Conservation (phyloP, 2,113 vertebrate genomes). For the Isurus oxyrinchus region DNA sequence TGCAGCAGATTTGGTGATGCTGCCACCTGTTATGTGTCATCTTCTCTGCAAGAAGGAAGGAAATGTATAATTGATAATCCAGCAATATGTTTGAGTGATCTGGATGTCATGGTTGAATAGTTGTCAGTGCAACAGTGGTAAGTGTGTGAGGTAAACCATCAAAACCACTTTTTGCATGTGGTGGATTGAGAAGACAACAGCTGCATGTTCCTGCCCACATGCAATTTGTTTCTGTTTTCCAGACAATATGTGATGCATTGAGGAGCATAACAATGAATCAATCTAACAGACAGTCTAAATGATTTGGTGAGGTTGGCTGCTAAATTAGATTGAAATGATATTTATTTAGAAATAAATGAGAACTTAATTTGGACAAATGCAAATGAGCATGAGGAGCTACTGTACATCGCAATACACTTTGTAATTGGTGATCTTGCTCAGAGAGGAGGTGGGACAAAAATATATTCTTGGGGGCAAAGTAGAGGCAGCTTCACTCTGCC, state of each 20-base stretch:
- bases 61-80: too few species aligned
- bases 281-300: background rate
- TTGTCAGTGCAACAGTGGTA: too few species aligned
- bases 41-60: too few species aligned
- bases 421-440: background rate
- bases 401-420: background rate
- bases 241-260: background rate
- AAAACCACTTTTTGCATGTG: background rate
- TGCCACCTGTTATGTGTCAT: too few species aligned
- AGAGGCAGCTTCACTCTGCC: background rate
- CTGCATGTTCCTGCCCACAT: background rate
- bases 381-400: background rate
- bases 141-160: background rate
- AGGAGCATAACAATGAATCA: background rate
- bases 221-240: background rate
- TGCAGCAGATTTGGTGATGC: too few species aligned
- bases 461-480: background rate
- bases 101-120: too few species aligned
- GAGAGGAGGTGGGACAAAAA: background rate
- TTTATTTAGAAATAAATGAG: background rate
- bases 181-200: background rate
- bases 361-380: background rate
- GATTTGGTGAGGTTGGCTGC: background rate
- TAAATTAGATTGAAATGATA: background rate
- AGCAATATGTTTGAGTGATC: too few species aligned